phyloP scores from a whole-genome alignment of 1,140 invertebrate species.

The Trissolcus basalis region DNA sequence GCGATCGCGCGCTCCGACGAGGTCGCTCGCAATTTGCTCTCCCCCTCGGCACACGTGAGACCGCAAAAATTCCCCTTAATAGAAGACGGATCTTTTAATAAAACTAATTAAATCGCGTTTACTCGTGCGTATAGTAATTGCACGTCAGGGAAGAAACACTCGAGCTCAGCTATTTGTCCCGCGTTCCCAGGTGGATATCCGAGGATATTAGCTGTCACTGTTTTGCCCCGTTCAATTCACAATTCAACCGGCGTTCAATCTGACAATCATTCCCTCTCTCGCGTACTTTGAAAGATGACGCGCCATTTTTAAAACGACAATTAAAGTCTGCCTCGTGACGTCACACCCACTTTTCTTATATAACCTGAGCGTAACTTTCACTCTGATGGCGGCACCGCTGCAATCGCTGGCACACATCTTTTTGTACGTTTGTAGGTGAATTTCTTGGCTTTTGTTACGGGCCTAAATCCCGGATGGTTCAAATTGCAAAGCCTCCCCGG shows the following conservation, averaged over 20 bases:
- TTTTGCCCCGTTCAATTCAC: conserved; percentile 40
- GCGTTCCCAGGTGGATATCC: too few species aligned
- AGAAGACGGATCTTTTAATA: conserved; percentile 42
- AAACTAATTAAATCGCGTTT: conserved; percentile 35
- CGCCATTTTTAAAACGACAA: conserved; percentile 23
- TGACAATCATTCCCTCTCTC: neutral
- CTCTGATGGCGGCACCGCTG: conserved; percentile 1
- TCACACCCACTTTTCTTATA: conserved; percentile 35
- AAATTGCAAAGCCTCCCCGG: neutral
- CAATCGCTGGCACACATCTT: neutral
- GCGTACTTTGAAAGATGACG: conserved; percentile 1
- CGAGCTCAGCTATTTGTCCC: conserved; percentile 35
- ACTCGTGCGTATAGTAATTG: conserved; percentile 19
- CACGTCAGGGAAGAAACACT: conserved; percentile 29
- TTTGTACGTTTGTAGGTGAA: too few species aligned
- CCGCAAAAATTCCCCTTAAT: neutral
- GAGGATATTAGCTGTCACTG: conserved; percentile 43
- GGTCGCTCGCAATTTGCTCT: too few species aligned
- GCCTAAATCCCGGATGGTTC: neutral
- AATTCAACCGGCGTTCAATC: conserved; percentile 18
- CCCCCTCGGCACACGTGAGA: too few species aligned
- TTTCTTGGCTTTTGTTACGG: too few species aligned
- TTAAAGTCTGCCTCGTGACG: conserved; percentile 11
- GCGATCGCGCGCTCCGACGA: neutral
- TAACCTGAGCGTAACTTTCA: conserved; percentile 28